Evolutionary conservation across 1,140 invertebrate genomes (phyloP).

Genomic region (Acyrthosiphon pisum): DNA sequence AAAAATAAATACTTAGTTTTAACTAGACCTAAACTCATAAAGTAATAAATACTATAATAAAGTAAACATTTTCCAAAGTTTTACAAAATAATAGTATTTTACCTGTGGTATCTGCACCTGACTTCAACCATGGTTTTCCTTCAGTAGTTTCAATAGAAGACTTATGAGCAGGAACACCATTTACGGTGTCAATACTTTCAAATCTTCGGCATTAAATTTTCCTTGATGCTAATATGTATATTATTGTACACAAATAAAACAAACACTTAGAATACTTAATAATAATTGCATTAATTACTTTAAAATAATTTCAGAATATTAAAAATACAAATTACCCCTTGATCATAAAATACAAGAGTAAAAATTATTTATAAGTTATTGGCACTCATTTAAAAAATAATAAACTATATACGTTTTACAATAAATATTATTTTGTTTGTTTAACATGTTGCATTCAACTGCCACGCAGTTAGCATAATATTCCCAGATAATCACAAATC

Average conservation of each 20-base stretch:
- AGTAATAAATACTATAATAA: background rate
- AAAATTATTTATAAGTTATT: background rate
- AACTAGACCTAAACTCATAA: background rate
- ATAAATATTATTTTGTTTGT: background rate
- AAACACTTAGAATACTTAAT: background rate
- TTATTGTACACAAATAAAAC: background rate
- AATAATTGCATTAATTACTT: background rate
- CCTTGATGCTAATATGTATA: constrained; percentile 68
- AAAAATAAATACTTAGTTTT: constrained; percentile 1
- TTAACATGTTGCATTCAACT: no score
- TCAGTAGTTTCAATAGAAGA: constrained; percentile 93
- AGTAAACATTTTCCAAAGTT: background rate
- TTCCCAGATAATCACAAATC: background rate
- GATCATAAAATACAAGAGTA: background rate
- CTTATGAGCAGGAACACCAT: constrained; percentile 90
- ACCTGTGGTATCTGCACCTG: constrained; percentile 92
- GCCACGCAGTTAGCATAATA: background rate
- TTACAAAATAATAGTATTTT: constrained; percentile 34
- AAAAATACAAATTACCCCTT: background rate
- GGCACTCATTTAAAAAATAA: no score
- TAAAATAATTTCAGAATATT: background rate
- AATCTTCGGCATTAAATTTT: constrained; percentile 86
- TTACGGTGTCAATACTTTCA: constrained; percentile 86
- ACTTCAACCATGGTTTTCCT: constrained; percentile 98
- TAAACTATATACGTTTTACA: background rate